Conservation (phyloP, 2,797 vertebrate genomes). For the Cygnus olor region DNA sequence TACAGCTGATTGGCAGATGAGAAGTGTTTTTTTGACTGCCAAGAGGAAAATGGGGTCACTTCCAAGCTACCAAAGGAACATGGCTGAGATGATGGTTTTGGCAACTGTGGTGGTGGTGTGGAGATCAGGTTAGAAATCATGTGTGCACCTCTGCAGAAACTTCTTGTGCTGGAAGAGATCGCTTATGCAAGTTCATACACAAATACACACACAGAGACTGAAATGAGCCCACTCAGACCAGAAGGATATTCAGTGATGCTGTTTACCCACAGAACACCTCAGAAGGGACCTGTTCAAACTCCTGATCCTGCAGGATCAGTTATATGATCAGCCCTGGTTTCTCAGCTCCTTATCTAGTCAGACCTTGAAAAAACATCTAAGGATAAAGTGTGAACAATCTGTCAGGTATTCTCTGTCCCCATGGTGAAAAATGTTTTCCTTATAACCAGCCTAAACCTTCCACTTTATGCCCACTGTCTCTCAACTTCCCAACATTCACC, state of each 20-base stretch:
- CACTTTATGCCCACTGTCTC: neutral
- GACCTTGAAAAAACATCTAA: neutral
- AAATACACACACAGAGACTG: neutral
- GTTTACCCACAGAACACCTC: neutral
- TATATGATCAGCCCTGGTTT: neutral
- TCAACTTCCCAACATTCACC: neutral
- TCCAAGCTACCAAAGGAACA: neutral
- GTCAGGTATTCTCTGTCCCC: neutral
- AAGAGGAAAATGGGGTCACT: neutral
- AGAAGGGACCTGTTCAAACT: neutral
- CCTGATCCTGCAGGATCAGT: neutral
- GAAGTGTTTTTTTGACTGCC: neutral
- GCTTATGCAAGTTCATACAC: neutral
- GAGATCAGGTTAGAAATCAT: neutral
- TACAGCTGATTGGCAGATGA: neutral
- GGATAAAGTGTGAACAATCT: neutral
- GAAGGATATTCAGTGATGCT: neutral
- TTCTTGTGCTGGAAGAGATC: neutral
- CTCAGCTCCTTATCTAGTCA: neutral
- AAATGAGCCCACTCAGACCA: neutral
- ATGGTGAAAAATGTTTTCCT: neutral
- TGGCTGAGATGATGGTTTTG: neutral
- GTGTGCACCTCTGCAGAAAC: neutral
- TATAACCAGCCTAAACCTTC: neutral
- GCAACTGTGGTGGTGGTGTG: neutral